Evolutionary conservation across 2,888 invertebrate genomes (phyloP), one percentile per base, ranked within the genome.

Genomic region (Dorcus parallelipipedus): DNA sequence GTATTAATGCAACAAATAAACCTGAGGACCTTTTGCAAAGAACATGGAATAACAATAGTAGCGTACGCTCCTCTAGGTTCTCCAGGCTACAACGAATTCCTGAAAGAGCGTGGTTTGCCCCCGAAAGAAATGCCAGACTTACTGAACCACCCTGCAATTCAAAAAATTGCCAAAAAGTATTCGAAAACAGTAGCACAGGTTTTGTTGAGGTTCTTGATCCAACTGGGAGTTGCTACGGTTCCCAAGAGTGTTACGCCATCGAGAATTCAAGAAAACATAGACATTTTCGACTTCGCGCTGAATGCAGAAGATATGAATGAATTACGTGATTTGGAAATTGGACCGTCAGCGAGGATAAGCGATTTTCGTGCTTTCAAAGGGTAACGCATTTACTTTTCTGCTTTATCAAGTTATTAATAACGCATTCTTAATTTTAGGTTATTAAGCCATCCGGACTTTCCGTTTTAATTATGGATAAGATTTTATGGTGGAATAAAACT

Each of bases 241-340:
- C 95, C 95, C 3, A 95, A 95, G 76, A 94, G 93, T 74, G 88
- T 88, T 3, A 89, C 88, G 75, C 79, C 86, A 0, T 72, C 78
- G 3, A 83, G 94, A 61, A 84, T 95, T 20, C 81, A 82, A 69
- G 84, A 91, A 78, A 95, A 95, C 73, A 83, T 93, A 47, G 79
- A 88, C 57, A 75, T 93, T 52, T 91, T 91, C 74, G 86, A 89
- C 76, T 93, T 93, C 73, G 76, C 83, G 63, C 75, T 94, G 42
- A 82, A 79, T 49, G 73, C 79, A 0, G 78, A 80, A 1, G 91
- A 93, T 71, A 82, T 90, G 78, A 67, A 76, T 0, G 79, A 80
- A 52, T 72, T 94, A 52, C 80, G 81, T 39, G 78, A 75, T 0
- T 74, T 92, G 53, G 89, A 94, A 74, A 81, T 83, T 62, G 88